Conservation (phyloP, 2,888 invertebrate species). For the Magallana nippona region DNA sequence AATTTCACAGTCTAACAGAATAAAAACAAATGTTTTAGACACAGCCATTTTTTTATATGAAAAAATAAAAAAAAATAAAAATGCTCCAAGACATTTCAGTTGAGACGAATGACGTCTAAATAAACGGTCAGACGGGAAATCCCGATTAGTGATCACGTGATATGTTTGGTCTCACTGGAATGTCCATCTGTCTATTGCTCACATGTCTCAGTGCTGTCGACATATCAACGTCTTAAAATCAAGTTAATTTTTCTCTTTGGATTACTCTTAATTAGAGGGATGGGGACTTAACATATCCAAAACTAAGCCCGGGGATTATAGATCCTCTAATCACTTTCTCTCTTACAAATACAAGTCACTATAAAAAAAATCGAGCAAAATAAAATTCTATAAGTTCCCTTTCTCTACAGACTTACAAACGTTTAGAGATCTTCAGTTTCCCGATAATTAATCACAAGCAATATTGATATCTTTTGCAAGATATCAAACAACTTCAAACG, state of each 20-base stretch:
- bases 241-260: not conserved
- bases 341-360: no score
- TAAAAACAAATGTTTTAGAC: no score
- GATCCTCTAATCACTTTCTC: no score
- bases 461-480: constrained; percentile 24
- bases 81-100: no score
- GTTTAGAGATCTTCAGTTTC: not conserved
- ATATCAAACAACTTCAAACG: constrained; percentile 22
- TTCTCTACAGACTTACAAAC: no score
- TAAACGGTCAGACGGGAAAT: not conserved
- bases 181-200: constrained; percentile 8
- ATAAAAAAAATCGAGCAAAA: no score
- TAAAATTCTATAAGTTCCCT: no score
- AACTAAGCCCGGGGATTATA: not conserved
- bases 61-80: no score
- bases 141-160: not conserved
- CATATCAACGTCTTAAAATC: not conserved
- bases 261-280: constrained; percentile 7
- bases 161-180: not conserved
- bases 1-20: no score
- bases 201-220: not conserved
- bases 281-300: not conserved
- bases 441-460: not conserved
- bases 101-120: no score
- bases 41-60: no score